Evolutionary conservation across 2,113 vertebrate species (phyloP).

Genomic region (Tympanuchus pallidicinctus): DNA sequence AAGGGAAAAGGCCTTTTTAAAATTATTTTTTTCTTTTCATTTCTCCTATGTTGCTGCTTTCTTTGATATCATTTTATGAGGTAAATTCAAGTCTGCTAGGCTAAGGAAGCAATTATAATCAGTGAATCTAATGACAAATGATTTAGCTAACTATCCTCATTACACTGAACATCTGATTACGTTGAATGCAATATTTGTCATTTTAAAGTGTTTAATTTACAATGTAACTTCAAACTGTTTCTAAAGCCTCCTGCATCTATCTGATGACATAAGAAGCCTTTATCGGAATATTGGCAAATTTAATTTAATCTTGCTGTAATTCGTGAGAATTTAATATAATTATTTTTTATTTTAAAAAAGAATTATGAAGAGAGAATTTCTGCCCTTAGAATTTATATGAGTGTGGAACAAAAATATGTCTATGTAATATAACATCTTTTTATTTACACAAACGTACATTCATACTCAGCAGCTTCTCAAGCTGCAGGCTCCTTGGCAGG

Average conservation of each 20-base stretch:
- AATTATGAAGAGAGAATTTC: not conserved
- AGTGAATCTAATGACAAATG: slow-evolving; percentile 62
- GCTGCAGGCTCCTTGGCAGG: slow-evolving; percentile 38
- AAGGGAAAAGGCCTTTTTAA: not conserved
- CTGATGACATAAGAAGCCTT: not conserved
- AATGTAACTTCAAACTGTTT: not conserved
- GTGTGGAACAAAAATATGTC: not conserved
- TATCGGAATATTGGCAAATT: not conserved
- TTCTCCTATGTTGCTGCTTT: not conserved
- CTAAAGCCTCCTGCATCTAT: not conserved
- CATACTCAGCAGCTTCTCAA: not conserved
- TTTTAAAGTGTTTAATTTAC: slow-evolving; percentile 41
- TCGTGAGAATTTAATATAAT: not conserved
- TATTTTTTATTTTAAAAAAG: not conserved
- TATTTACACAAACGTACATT: not conserved
- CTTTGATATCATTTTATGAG: slow-evolving; percentile 12
- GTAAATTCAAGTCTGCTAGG: slow-evolving; percentile 2
- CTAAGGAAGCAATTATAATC: slow-evolving; percentile 71
- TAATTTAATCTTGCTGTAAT: not conserved
- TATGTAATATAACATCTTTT: not conserved
- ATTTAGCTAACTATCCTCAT: slow-evolving; percentile 58
- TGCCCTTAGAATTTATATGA: not conserved
- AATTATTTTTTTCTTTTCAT: not conserved
- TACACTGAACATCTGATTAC: slow-evolving; percentile 45
- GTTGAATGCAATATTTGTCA: not conserved